Percentiles rank a stretch among this genome's conserved stretches.
Conservation (phyloP, 2,113 vertebrate species). For the Oophaga pumilio region DNA sequence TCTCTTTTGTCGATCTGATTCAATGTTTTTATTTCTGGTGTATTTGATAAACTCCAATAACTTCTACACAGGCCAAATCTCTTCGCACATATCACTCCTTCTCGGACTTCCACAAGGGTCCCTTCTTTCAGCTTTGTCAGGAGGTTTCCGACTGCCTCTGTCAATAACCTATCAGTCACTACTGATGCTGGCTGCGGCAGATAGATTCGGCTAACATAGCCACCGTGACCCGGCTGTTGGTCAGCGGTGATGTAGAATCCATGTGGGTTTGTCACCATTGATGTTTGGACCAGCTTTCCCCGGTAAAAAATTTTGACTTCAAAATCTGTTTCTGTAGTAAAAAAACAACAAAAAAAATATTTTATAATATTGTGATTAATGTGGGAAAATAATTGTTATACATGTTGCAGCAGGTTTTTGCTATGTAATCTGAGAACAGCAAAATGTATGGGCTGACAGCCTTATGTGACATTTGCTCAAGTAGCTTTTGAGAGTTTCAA, state of each 20-base stretch:
- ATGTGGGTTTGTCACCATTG: constrained; percentile 66
- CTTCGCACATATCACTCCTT: constrained; percentile 61
- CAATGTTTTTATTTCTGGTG: constrained; percentile 48
- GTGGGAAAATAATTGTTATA: not conserved
- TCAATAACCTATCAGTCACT: constrained; percentile 65
- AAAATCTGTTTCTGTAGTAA: constrained; percentile 75
- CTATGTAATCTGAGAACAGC: too few species aligned
- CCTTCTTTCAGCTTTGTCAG: constrained; percentile 73
- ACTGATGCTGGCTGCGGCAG: constrained; percentile 70
- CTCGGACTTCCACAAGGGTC: constrained; percentile 68
- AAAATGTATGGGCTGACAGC: too few species aligned
- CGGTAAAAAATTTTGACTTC: constrained; percentile 77
- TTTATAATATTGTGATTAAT: not conserved
- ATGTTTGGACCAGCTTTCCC: constrained; percentile 72
- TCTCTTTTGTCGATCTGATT: constrained; percentile 70
- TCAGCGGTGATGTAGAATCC: constrained; percentile 74
- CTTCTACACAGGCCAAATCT: constrained; percentile 61
- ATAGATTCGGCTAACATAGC: constrained; percentile 63
- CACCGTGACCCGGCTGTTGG: constrained; percentile 17
- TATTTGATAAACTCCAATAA: constrained; percentile 64
- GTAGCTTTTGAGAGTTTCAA: too few species aligned
- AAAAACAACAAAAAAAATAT: not conserved
- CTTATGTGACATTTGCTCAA: too few species aligned
- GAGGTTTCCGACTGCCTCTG: constrained; percentile 66
- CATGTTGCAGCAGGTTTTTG: not conserved